Evolutionary conservation across 2,113 vertebrate species (phyloP).

Genomic region (Tetrao urogallus): DNA sequence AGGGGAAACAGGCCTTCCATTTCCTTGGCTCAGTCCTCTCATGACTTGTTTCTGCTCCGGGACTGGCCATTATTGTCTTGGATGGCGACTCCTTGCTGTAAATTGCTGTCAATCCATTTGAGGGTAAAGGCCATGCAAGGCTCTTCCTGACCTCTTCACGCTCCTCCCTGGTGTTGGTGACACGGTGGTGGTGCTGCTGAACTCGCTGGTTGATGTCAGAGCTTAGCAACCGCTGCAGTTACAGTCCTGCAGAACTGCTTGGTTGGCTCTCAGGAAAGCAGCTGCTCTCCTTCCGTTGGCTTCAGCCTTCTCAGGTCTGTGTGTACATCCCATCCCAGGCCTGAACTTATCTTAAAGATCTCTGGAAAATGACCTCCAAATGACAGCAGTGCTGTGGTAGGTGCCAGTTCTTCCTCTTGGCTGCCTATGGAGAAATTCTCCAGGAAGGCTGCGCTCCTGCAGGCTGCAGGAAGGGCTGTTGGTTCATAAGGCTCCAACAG

Average conservation of each 20-base stretch:
- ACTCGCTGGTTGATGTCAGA: neutral
- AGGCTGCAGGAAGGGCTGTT: neutral
- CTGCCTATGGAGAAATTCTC: neutral
- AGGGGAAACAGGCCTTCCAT: neutral
- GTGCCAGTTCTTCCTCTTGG: neutral
- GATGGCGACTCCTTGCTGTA: neutral
- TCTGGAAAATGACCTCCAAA: neutral
- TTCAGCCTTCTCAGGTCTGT: neutral
- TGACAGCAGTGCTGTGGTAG: neutral
- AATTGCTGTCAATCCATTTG: neutral
- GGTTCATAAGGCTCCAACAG: neutral
- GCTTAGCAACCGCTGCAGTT: neutral
- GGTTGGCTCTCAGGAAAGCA: neutral
- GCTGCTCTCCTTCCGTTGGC: neutral
- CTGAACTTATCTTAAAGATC: neutral
- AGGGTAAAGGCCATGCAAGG: neutral
- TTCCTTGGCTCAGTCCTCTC: neutral
- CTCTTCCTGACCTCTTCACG: neutral
- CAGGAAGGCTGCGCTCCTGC: neutral
- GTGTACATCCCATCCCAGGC: neutral
- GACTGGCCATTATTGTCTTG: neutral
- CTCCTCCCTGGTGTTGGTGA: neutral
- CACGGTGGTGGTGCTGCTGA: neutral
- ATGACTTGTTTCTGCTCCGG: neutral
- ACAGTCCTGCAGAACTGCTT: neutral